A percentile compares a stretch with the other conserved stretches of the same genome.
phyloP scores from a whole-genome alignment of 2,113 vertebrate genomes.

The Misgurnus mizolepis region DNA sequence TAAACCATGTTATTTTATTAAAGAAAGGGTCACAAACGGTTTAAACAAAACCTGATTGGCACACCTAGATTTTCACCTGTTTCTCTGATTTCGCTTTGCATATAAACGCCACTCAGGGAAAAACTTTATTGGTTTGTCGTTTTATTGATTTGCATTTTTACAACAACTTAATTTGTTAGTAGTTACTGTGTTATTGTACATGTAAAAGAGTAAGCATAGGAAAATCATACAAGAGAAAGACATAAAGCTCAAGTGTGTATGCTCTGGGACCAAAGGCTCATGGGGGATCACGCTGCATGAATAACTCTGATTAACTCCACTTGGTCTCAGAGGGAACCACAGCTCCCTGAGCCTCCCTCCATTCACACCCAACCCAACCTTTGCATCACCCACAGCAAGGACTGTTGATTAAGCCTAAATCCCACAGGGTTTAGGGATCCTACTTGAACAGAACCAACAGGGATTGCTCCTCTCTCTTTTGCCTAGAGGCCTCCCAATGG shows the following conservation, averaged over 20 bases:
- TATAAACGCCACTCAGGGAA: no score
- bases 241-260: constrained; percentile 1
- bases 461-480: background rate
- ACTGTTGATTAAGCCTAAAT: constrained; percentile 59
- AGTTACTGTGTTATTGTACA: background rate
- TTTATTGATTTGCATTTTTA: no score
- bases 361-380: constrained; percentile 19
- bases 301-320: constrained; percentile 71
- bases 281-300: constrained; percentile 67
- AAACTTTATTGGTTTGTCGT: no score
- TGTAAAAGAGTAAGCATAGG: background rate
- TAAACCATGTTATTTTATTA: constrained; percentile 13
- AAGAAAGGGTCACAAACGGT: background rate
- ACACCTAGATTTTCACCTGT: background rate
- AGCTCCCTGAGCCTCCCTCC: background rate
- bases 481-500: background rate
- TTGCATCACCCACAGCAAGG: constrained; percentile 40
- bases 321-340: constrained; percentile 47
- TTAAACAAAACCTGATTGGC: background rate
- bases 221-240: no score
- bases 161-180: no score
- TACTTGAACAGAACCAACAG: constrained; percentile 29
- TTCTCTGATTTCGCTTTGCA: no score
- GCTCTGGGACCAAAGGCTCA: constrained; percentile 56
- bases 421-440: constrained; percentile 45